Percentiles rank a stretch among this genome's conserved stretches.
phyloP scores from a whole-genome alignment of 1,140 invertebrate genomes.

The Phocides pigmalion region DNA sequence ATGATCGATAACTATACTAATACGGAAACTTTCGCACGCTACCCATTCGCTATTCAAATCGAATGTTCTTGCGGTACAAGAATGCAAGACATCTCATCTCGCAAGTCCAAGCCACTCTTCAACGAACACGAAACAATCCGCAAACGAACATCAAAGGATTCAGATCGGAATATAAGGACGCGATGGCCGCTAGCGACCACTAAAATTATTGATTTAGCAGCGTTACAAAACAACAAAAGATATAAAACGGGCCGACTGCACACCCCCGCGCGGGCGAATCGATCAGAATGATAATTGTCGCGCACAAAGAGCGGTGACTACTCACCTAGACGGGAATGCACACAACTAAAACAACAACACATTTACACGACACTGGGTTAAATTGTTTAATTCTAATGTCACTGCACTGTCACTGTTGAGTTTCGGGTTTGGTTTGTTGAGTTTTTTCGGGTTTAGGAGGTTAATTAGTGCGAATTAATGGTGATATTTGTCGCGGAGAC shows the following conservation, averaged over 20 bases:
- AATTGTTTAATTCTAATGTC: conserved; percentile 41
- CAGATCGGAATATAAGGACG: conserved; percentile 53
- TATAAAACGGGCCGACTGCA: conserved; percentile 75
- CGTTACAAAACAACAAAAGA: conserved; percentile 83
- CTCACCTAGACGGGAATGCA: conserved; percentile 77
- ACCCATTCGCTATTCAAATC: conserved; percentile 41
- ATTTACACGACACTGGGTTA: conserved; percentile 55
- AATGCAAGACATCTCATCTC: conserved; percentile 41
- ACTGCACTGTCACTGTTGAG: conserved; percentile 53
- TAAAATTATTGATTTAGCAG: conserved; percentile 81
- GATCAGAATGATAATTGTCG: conserved; percentile 83
- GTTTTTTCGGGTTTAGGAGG: conserved; percentile 61
- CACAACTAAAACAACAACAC: conserved; percentile 74
- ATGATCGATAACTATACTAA: conserved; percentile 29
- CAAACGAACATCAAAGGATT: conserved; percentile 36
- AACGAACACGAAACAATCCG: not conserved
- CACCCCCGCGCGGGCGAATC: conserved; percentile 77
- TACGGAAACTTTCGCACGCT: conserved; percentile 45
- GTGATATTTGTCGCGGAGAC: conserved; percentile 72
- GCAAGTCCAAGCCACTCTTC: not conserved
- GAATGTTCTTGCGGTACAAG: conserved; percentile 26
- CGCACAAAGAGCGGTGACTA: conserved; percentile 77
- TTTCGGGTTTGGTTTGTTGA: conserved; percentile 2
- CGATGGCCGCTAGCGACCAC: conserved; percentile 64
- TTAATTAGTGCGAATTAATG: conserved; percentile 79